phyloP scores from a whole-genome alignment of 2,113 vertebrate species.

The Charadrius vociferus region DNA sequence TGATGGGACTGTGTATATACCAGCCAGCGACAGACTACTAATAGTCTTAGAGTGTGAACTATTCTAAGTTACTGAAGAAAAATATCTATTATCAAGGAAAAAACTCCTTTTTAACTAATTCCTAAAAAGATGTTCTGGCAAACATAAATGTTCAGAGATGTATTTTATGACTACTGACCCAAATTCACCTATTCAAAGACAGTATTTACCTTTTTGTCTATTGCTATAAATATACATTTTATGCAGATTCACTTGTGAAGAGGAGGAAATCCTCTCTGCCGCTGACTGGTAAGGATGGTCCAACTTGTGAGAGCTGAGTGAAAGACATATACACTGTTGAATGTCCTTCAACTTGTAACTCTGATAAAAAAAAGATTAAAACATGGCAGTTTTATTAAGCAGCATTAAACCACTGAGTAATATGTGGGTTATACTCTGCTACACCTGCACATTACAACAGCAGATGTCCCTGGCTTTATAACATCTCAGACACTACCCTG shows the following conservation, averaged over 20 bases:
- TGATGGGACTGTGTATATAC: background rate
- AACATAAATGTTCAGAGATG: background rate
- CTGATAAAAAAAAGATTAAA: background rate
- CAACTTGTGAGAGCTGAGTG: background rate
- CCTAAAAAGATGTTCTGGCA: background rate
- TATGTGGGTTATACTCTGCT: background rate
- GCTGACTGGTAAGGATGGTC: background rate
- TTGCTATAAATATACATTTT: background rate
- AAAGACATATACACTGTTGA: background rate
- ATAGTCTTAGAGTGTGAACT: background rate
- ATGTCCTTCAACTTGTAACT: background rate
- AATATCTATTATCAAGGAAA: background rate
- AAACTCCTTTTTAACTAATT: background rate
- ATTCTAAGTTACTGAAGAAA: background rate
- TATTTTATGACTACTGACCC: background rate
- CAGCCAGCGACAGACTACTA: background rate
- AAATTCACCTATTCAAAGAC: background rate
- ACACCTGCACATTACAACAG: background rate
- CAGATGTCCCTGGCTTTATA: background rate
- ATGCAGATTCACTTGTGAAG: background rate
- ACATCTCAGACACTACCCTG: background rate
- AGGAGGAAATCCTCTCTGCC: background rate
- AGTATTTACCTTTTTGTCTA: background rate
- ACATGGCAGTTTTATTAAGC: background rate
- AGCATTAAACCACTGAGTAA: background rate